These are phyloP conservation scores for Eristalis tenax DNA, from an alignment of 2,888 invertebrate genomes.

Conservation along the genomic window DNA sequence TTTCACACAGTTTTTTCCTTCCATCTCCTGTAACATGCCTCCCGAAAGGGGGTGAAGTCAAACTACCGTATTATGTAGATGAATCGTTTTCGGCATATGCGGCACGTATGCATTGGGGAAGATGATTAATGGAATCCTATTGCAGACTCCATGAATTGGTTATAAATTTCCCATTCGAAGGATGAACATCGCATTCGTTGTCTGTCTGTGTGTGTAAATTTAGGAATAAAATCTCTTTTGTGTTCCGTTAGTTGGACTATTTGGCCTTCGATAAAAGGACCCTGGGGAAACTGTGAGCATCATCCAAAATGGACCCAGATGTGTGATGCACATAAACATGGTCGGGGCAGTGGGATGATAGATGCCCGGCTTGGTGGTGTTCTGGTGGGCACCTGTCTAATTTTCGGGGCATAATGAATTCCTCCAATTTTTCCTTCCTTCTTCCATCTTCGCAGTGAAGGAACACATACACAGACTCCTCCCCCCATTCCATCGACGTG, in stretches of 20 bases:
- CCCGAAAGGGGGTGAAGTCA: neutral
- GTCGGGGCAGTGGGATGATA: constrained; percentile 26
- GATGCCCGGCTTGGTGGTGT: constrained; percentile 36
- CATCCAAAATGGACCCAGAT: constrained; percentile 17
- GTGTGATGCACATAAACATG: constrained; percentile 21
- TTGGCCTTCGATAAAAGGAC: constrained; percentile 51
- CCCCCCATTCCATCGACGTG: constrained; percentile 9
- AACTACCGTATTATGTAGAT: neutral
- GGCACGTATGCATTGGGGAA: constrained; percentile 50
- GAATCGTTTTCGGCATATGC: constrained; percentile 22
- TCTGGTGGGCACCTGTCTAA: constrained; percentile 6
- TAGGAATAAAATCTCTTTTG: constrained; percentile 38
- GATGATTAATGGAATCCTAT: constrained; percentile 51
- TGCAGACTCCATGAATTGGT: constrained; percentile 55
- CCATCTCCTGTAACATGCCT: neutral
- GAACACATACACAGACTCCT: neutral
- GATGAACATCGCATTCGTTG: constrained; percentile 9
- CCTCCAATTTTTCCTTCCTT: constrained; percentile 14
- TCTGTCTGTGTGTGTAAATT: constrained; percentile 8
- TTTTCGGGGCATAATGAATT: constrained; percentile 53
- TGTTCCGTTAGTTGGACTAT: constrained; percentile 36
- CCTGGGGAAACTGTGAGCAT: constrained; percentile 35
- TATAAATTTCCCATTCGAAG: constrained; percentile 46
- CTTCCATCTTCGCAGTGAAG: neutral
- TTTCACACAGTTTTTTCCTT: constrained; percentile 8